Conservation (phyloP, 2,113 vertebrate species). For the Sinocyclocheilus rhinocerous region DNA sequence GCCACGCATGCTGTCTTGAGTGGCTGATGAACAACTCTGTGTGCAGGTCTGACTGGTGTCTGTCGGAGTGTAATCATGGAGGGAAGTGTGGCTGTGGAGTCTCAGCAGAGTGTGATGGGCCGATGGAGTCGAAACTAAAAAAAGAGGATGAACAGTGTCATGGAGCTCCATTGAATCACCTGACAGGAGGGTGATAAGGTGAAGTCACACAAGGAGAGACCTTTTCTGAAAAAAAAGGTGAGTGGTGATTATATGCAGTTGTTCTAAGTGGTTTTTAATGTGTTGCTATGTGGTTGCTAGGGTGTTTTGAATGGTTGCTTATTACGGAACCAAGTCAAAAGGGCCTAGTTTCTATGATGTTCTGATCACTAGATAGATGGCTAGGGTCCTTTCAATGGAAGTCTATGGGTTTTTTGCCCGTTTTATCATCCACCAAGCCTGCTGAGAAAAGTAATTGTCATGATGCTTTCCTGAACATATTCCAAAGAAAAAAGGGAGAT, state of each 20-base stretch:
- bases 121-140: slow-evolving; percentile 32
- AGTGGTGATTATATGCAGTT: not conserved
- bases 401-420: not conserved
- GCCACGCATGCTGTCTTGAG: slow-evolving; percentile 38
- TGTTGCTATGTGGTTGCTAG: slow-evolving; percentile 9
- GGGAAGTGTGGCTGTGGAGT: slow-evolving; percentile 31
- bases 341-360: not conserved
- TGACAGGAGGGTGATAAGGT: not conserved
- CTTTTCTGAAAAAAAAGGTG: slow-evolving; percentile 19
- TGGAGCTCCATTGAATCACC: not conserved
- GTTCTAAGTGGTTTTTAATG: not conserved
- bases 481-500: not conserved
- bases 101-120: slow-evolving; percentile 11
- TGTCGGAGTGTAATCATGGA: slow-evolving; percentile 46
- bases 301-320: not conserved
- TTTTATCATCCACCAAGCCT: not conserved
- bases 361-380: not conserved
- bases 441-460: not conserved
- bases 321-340: not conserved
- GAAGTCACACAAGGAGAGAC: not conserved
- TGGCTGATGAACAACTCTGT: slow-evolving; percentile 32
- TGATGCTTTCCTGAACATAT: not conserved
- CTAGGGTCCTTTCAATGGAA: not conserved
- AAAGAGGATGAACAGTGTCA: slow-evolving; percentile 6
- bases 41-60: slow-evolving; percentile 22